Percentiles rank a stretch among this genome's conserved stretches.
Conservation (phyloP, 2,888 invertebrate species). For the Stomorhina lunata region DNA sequence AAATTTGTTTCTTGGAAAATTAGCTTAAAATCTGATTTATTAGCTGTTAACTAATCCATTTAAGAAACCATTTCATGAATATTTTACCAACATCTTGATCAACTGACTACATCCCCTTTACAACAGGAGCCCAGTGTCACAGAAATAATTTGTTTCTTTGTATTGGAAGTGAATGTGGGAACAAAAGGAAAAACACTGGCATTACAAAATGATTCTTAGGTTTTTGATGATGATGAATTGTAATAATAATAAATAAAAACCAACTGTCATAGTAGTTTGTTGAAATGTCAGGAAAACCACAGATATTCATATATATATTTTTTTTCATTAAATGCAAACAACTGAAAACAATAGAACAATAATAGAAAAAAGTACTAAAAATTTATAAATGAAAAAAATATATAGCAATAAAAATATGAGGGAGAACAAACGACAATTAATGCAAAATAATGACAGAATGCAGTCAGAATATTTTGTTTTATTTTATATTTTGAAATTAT, state of each 20-base stretch:
- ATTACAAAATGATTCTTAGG: conserved; percentile 47
- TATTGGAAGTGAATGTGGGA: neutral
- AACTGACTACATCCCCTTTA: neutral
- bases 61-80: too few species aligned
- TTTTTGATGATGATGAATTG: conserved; percentile 59
- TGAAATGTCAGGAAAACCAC: conserved; percentile 59
- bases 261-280: conserved; percentile 50
- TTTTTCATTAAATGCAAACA: conserved; percentile 56
- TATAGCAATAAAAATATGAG: conserved; percentile 4
- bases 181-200: conserved; percentile 50
- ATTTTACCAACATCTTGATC: neutral
- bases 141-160: conserved; percentile 20
- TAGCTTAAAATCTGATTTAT: too few species aligned
- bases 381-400: conserved; percentile 9
- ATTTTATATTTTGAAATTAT: neutral
- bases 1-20: too few species aligned
- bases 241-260: conserved; percentile 38
- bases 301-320: conserved; percentile 11
- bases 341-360: conserved; percentile 50
- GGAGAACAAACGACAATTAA: conserved; percentile 53
- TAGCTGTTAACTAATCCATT: too few species aligned
- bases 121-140: neutral
- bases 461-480: conserved; percentile 1
- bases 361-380: conserved; percentile 17
- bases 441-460: conserved; percentile 48